Evolutionary conservation across 2,888 invertebrate genomes (phyloP).

Genomic region (Lobophora halterata): DNA sequence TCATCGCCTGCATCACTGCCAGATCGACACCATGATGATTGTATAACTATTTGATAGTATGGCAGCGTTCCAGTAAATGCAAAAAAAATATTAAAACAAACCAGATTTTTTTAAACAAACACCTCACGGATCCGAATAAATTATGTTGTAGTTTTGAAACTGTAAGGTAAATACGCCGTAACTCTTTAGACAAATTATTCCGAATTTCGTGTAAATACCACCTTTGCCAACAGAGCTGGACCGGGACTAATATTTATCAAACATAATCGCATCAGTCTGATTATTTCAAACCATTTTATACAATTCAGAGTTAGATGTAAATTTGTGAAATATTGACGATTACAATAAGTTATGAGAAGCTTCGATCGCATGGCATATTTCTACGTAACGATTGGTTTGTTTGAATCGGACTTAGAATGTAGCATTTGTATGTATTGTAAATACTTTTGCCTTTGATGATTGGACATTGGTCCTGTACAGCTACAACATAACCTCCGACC

Average conservation of each 20-base stretch:
- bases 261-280: slow-evolving; percentile 3
- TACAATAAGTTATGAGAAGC: too few species aligned
- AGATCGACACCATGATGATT: slow-evolving; percentile 12
- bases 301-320: neutral
- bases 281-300: slow-evolving; percentile 1
- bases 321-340: too few species aligned
- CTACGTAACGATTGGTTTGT: slow-evolving; percentile 4
- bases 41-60: slow-evolving; percentile 13
- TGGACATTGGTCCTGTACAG: slow-evolving; percentile 54
- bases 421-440: slow-evolving; percentile 46
- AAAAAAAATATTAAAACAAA: slow-evolving; percentile 11
- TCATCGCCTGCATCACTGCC: slow-evolving; percentile 18
- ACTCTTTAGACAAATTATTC: slow-evolving; percentile 8
- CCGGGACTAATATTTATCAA: neutral
- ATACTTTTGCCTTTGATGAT: slow-evolving; percentile 46
- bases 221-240: neutral
- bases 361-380: slow-evolving; percentile 4
- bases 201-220: slow-evolving; percentile 1
- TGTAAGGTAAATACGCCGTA: slow-evolving; percentile 13
- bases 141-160: slow-evolving; percentile 5
- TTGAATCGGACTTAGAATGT: slow-evolving; percentile 6
- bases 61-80: slow-evolving; percentile 21
- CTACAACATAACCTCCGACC: slow-evolving; percentile 40
- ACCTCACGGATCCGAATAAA: slow-evolving; percentile 6
- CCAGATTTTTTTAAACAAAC: slow-evolving; percentile 7